Evolutionary conservation across 2,888 invertebrate species (phyloP).

Genomic region (Anarsia innoxiella): DNA sequence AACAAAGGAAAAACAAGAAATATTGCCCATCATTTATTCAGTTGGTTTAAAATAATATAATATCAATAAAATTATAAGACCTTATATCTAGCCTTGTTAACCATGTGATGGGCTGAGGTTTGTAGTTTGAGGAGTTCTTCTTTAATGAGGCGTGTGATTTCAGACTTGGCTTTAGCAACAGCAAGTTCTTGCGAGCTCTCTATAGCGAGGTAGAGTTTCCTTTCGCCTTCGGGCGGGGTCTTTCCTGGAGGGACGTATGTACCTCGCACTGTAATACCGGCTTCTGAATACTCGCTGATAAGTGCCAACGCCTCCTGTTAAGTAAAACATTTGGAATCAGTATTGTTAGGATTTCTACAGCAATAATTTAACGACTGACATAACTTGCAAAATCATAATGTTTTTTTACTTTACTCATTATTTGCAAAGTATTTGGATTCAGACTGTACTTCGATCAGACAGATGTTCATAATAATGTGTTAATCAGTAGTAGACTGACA

Average conservation of each 20-base stretch:
- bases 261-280: constrained; percentile 98
- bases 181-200: constrained; percentile 98
- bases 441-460: no score
- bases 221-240: constrained; percentile 91
- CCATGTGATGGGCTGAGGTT: constrained; percentile 89
- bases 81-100: constrained; percentile 95
- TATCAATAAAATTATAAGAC: constrained; percentile 79
- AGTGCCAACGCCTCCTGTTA: constrained; percentile 95
- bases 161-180: constrained; percentile 96
- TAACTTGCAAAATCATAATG: no score
- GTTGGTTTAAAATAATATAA: no score
- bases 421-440: no score
- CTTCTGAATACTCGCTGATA: constrained; percentile 99
- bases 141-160: constrained; percentile 97
- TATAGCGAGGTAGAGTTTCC: constrained; percentile 98
- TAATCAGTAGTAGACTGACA: no score
- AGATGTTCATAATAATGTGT: no score
- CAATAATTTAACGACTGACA: no score
- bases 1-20: no score
- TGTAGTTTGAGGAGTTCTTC: constrained; percentile 96
- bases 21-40: constrained; percentile 38
- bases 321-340: constrained; percentile 7
- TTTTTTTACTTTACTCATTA: no score
- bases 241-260: constrained; percentile 95
- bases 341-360: no score